Evolutionary conservation across 2,113 vertebrate species (phyloP), one percentile per base, ranked within the genome.

Genomic region (Amphiprion ocellaris): DNA sequence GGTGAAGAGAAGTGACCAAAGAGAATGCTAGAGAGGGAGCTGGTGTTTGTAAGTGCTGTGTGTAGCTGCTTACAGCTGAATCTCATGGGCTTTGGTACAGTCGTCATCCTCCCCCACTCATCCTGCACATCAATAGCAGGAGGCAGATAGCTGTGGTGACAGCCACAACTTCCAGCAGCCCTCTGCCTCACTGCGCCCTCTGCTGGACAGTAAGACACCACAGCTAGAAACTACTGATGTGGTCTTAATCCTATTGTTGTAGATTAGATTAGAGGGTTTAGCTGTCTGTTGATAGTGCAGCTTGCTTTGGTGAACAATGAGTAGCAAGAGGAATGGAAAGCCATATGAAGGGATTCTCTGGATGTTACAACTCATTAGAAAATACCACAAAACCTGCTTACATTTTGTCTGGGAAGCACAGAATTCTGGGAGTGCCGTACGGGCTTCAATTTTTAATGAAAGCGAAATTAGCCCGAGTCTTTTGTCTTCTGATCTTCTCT

Each of bases 211-310:
- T 8, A 4, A 0, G 0, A 55, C 9, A 26, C 52, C 55, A 24
- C 90, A 81, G 17, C 21, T 64, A n/a, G 64, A 64, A 60, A 53
- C 65, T n/a, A 10, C 47, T 8, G 71, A 77, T 78, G 41, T 52
- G 59, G 26, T 86, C 77, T 49, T 92, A 87, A 87, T 91, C 86
- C 69, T 77, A 73, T 87, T 90, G 81, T 84, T 87, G 60, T 53
- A 79, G 87, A 85, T 87, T 66, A 81, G 78, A 89, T 88, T 88
- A 90, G 78, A 61, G 72, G 69, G 60, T 87, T 89, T 84, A 85
- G 64, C 61, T 72, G 71, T 68, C 63, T 87, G 81, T 75, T 85
- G 60, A 79, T 77, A 65, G 70, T 62, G 56, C 39, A 73, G 69
- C 72, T 74, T 64, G 82, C 60, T 84, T 55, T 64, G 61, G 17